Conservation (phyloP, 92 coral and sea anemone genomes). For the Muricea muricata region DNA sequence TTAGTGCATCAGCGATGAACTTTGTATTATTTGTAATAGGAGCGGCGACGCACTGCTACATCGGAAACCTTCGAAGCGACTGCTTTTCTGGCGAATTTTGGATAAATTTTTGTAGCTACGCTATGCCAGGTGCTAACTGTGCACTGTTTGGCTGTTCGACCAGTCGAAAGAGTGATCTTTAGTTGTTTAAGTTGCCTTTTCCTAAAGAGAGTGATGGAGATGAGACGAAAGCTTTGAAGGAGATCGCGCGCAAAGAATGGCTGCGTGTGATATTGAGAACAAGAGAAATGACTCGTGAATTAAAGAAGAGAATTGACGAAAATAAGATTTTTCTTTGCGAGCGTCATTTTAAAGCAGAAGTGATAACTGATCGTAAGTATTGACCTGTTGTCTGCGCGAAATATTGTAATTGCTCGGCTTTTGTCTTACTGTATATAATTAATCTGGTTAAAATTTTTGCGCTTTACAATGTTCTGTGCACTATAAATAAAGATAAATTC, state of each 20-base stretch:
- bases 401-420: neutral
- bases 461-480: too few relatives aligned
- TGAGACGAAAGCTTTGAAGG: conserved; percentile 1
- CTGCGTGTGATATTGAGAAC: neutral
- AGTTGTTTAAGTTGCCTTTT: conserved; percentile 8
- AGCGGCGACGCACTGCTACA: too few relatives aligned
- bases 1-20: too few relatives aligned
- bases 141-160: too few relatives aligned
- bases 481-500: too few relatives aligned
- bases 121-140: too few relatives aligned
- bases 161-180: neutral
- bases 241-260: too few relatives aligned
- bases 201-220: neutral
- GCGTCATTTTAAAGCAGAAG: neutral
- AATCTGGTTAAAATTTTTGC: neutral
- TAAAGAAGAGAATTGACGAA: neutral
- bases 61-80: too few relatives aligned
- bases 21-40: too few relatives aligned
- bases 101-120: too few relatives aligned
- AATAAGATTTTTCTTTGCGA: too few relatives aligned
- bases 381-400: neutral
- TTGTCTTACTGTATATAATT: neutral
- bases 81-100: too few relatives aligned
- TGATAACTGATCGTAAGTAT: neutral
- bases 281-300: neutral